Conservation (phyloP, 2,113 vertebrate species). For the Poeciliopsis prolifica region DNA sequence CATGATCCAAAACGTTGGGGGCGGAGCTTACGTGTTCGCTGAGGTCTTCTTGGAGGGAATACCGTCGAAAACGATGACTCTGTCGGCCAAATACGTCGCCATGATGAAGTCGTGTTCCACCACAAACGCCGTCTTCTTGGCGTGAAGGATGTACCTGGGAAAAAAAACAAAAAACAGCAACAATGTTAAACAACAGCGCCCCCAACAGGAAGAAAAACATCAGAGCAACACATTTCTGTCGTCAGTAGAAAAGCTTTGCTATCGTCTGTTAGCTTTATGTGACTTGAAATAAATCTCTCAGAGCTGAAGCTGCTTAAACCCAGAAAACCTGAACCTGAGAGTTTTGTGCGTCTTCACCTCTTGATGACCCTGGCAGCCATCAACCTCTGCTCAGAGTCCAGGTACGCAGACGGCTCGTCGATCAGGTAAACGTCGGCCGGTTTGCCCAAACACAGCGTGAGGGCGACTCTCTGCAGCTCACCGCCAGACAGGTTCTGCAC, state of each 20-base stretch:
- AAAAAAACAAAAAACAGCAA: too few species aligned
- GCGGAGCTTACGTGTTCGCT: slow-evolving; percentile 87
- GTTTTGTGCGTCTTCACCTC: slow-evolving; percentile 76
- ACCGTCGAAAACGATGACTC: slow-evolving; percentile 97
- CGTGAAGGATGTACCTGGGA: slow-evolving; percentile 95
- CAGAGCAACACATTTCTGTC: too few species aligned
- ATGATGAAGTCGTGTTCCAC: slow-evolving; percentile 99
- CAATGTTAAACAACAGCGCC: neutral
- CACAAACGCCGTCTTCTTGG: slow-evolving; percentile 97
- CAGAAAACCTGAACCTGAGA: neutral
- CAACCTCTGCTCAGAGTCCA: slow-evolving; percentile 97
- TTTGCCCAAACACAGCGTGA: slow-evolving; percentile 95
- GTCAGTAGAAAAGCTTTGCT: too few species aligned
- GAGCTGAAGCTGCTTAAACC: too few species aligned
- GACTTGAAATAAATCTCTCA: too few species aligned
- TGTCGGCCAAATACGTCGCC: slow-evolving; percentile 96
- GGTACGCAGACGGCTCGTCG: slow-evolving; percentile 95
- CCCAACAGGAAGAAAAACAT: neutral
- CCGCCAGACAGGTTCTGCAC: slow-evolving; percentile 98
- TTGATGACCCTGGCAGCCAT: slow-evolving; percentile 98
- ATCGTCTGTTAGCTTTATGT: too few species aligned
- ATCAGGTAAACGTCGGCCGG: slow-evolving; percentile 91
- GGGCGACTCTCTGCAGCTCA: slow-evolving; percentile 96
- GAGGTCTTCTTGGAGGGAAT: slow-evolving; percentile 89
- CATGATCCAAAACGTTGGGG: too few species aligned